Evolutionary conservation across 1,140 invertebrate species (phyloP), one percentile per base, ranked within the genome.

Genomic region (Druon quercuslanigerum): DNA sequence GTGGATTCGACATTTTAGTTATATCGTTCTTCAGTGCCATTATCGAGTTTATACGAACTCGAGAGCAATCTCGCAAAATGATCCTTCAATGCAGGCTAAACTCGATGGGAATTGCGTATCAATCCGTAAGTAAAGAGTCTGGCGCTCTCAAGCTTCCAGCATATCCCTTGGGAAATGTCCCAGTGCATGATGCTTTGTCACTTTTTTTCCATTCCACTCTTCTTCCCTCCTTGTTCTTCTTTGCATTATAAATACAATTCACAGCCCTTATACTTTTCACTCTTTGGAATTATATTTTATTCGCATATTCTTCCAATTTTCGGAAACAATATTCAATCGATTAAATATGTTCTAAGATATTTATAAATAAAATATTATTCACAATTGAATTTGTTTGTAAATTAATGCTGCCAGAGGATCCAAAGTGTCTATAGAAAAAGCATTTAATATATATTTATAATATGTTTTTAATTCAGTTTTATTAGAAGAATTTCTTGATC

Each of bases 31-130:
- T 82, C 79, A 71, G 83, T 79, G 73, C 82, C 82, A 84, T 87
- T 87, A 86, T 88, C 84, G 84, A 87, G 83, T 87, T 86, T 86
- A 84, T 85, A 82, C 82, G 82, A 77, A 84, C 84, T 86, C 84
- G 84, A 83, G 82, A 81, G 78, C 83, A 82, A 86, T 85, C 85
- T 84, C 79, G 78, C 74, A 81, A 80, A 81, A 80, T 83, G 86
- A 87, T 84, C 82, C 85, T 78, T 83, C 86, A 81, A 84, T 85
- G 80, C 82, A 81, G 81, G 83, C 85, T 86, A 87, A 87, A 87
- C 84, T 83, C 83, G 85, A 86, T 85, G 82, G 85, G 85, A 89
- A 89, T 89, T 88, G 88, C 87, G 86, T 88, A 89, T 89, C 87
- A 89, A 88, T 87, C 84, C 85, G 85, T 86, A 84, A 88, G 85